These are phyloP conservation scores for Phrynocephalus forsythii DNA, from an alignment of 2,797 vertebrate species.

Conservation along the genomic window DNA sequence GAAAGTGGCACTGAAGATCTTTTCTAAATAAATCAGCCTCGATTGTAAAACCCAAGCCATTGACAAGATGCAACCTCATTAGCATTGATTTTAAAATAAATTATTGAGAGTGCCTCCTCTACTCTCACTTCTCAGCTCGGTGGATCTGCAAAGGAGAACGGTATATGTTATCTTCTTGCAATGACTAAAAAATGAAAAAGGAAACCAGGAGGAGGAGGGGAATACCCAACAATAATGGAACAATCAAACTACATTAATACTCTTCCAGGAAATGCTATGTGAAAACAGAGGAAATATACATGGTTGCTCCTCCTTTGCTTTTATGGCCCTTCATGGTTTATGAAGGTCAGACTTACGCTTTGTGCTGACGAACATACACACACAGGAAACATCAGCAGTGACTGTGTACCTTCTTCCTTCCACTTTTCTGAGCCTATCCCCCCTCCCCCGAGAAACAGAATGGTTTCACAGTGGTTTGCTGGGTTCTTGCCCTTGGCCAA, in stretches of 20 bases:
- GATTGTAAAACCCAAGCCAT: conserved; percentile 78
- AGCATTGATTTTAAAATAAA: conserved; percentile 85
- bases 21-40: conserved; percentile 85
- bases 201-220: background rate
- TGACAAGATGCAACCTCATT: conserved; percentile 80
- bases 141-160: conserved; percentile 77
- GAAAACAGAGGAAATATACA: background rate
- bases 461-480: conserved; percentile 35
- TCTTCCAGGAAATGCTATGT: conserved; percentile 32
- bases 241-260: conserved; percentile 60
- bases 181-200: conserved; percentile 64
- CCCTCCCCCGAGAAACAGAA: background rate
- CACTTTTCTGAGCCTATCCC: background rate
- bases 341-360: background rate
- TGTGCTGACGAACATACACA: background rate
- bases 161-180: conserved; percentile 62
- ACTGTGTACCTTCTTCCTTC: no score
- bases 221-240: background rate
- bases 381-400: background rate
- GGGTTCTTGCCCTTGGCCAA: conserved; percentile 23
- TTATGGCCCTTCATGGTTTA: background rate
- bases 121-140: conserved; percentile 73
- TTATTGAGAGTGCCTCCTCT: conserved; percentile 81
- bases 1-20: conserved; percentile 77
- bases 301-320: background rate